phyloP scores from a whole-genome alignment of 2,888 invertebrate genomes.

The Melipona bicolor region DNA sequence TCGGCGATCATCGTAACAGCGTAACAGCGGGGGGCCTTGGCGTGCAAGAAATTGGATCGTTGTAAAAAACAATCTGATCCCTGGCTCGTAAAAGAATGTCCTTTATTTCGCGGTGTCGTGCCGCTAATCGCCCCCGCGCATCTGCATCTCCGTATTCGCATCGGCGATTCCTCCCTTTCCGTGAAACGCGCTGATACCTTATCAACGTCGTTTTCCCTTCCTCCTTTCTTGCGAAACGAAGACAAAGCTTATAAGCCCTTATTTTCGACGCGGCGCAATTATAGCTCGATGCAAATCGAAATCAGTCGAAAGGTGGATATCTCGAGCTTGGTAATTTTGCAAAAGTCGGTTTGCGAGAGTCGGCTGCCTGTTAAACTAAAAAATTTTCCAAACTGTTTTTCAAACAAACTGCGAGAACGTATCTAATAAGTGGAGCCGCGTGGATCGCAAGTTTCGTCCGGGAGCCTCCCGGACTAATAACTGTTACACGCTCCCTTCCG shows the following conservation, averaged over 20 bases:
- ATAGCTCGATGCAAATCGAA: too few relatives aligned
- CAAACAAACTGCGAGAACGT: too few relatives aligned
- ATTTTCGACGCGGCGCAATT: neutral
- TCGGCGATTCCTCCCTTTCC: constrained; percentile 27
- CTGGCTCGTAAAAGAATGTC: constrained; percentile 36
- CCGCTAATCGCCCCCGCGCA: constrained; percentile 26
- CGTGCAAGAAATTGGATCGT: constrained; percentile 57
- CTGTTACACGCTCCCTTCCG: neutral
- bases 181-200: neutral
- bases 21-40: constrained; percentile 23
- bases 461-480: neutral
- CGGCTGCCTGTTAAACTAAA: too few relatives aligned
- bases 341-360: too few relatives aligned
- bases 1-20: constrained; percentile 20
- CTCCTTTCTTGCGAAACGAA: neutral
- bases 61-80: constrained; percentile 47
- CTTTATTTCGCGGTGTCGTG: constrained; percentile 50
- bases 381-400: too few relatives aligned
- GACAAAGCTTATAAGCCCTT: neutral
- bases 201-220: neutral
- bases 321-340: too few relatives aligned
- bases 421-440: too few relatives aligned
- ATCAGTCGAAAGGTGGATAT: too few relatives aligned
- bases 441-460: neutral
- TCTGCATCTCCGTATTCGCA: neutral